Evolutionary conservation across 2,113 vertebrate genomes (phyloP), one percentile per base, ranked within the genome.

Genomic region (Takifugu bimaculatus): DNA sequence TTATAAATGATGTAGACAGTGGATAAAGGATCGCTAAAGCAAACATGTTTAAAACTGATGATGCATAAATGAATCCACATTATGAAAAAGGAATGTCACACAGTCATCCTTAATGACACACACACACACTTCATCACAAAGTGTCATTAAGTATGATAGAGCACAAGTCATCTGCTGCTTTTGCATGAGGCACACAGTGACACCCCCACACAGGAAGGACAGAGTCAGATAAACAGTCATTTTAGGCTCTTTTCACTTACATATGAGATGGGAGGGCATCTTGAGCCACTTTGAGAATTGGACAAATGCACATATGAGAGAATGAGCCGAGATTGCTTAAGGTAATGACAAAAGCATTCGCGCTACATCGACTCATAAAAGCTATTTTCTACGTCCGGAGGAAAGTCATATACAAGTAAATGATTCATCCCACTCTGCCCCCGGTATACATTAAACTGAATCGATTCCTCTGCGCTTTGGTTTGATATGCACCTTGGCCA

Each of bases 31-130:
- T 78, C 53, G 48, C 60, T 52, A 65, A 78, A 75, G 81, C 77
- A 82, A 81, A 85, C 74, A 77, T 70, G 69, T 77, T 68, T 75
- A 80, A 55, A 67, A 60, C 58, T 65, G 65, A 60, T 49, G 50
- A 54, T 52, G 45, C 64, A 80, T 79, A 72, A 73, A 76, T 80
- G 62, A 81, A 60, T 56, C 54, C 29, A 49, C 60, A 73, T 78
- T 68, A 79, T 75, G 42, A 58, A 45, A 7, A 20, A 49, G 14
- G 6, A 47, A n/a, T 4, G 5, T 47, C 15, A 47, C 20, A 20
- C 20, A 20, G 20, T 20, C 20, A 20, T 20, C 15, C 15, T 47
- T n/a, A 14, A 47, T 13, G 45, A 13, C 13, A 47, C 32, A 35
- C 2, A 5, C 20, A 20, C 20, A 20, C 20, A 20, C 6, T 43